Conservation (phyloP, 1,140 invertebrate species). For the Anagrus nilaparvatae region DNA sequence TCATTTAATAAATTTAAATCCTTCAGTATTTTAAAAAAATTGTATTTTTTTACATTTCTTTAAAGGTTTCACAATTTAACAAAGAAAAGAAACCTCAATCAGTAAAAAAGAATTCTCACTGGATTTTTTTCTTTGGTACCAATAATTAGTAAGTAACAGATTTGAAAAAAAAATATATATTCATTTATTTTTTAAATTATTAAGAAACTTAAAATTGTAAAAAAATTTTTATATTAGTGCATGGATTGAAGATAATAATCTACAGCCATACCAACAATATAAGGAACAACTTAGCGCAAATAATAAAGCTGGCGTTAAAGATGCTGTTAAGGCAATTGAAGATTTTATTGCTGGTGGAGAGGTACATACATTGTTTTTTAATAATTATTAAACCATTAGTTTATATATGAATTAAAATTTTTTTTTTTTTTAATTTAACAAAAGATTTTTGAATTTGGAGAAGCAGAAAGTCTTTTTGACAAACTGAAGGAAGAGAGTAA, state of each 20-base stretch:
- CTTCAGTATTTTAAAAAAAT: slow-evolving; percentile 12
- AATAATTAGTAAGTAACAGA: slow-evolving; percentile 78
- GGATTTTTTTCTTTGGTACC: slow-evolving; percentile 88
- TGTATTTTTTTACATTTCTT: slow-evolving; percentile 4
- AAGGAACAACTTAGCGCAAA: slow-evolving; percentile 71
- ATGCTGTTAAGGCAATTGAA: slow-evolving; percentile 79
- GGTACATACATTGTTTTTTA: slow-evolving; percentile 39
- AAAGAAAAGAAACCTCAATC: slow-evolving; percentile 50
- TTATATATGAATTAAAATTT: slow-evolving; percentile 7
- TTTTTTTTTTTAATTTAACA: slow-evolving; percentile 9
- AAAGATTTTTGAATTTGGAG: slow-evolving; percentile 41
- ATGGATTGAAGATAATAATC: slow-evolving; percentile 79
- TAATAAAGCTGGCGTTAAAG: slow-evolving; percentile 70
- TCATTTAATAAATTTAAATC: not conserved
- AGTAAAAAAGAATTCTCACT: slow-evolving; percentile 61
- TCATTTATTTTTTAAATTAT: slow-evolving; percentile 4
- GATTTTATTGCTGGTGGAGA: slow-evolving; percentile 65
- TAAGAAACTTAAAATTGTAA: slow-evolving; percentile 10
- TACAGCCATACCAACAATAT: slow-evolving; percentile 73
- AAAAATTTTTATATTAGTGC: slow-evolving; percentile 53
- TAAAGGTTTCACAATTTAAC: slow-evolving; percentile 62
- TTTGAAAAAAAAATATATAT: not conserved
- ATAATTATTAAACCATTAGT: not conserved
- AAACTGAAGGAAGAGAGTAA: slow-evolving; percentile 50
- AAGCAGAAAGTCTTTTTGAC: slow-evolving; percentile 59